phyloP scores from a whole-genome alignment of 2,888 invertebrate species.

The Lithodes maja region DNA sequence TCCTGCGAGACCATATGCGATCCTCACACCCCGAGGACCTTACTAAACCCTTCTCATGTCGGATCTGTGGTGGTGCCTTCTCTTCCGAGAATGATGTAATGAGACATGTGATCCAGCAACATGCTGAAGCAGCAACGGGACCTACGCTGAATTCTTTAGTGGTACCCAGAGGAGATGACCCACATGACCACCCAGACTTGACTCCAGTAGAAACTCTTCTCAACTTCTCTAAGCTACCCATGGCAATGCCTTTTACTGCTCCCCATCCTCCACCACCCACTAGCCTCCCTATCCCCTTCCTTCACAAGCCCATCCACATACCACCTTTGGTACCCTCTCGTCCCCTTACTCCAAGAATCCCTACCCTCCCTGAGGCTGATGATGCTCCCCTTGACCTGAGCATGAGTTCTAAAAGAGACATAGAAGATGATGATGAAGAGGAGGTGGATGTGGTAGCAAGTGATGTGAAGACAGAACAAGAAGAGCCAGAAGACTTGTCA shows the following conservation, averaged over 20 bases:
- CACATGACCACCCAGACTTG: constrained; percentile 63
- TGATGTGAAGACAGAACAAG: constrained; percentile 67
- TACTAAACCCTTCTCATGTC: constrained; percentile 84
- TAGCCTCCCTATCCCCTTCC: constrained; percentile 49
- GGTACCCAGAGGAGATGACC: constrained; percentile 55
- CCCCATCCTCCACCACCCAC: constrained; percentile 51
- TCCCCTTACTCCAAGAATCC: constrained; percentile 48
- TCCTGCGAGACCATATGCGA: constrained; percentile 75
- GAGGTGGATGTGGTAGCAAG: constrained; percentile 44
- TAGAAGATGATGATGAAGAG: constrained; percentile 49
- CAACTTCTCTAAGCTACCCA: constrained; percentile 67
- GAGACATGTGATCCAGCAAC: constrained; percentile 85
- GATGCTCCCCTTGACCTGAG: constrained; percentile 82
- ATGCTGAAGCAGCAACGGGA: constrained; percentile 78
- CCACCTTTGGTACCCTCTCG: constrained; percentile 44
- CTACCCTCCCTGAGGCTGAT: constrained; percentile 55
- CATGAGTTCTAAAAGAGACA: constrained; percentile 79
- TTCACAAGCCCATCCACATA: constrained; percentile 36
- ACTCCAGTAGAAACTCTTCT: constrained; percentile 70
- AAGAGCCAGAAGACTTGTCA: constrained; percentile 76
- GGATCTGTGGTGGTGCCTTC: constrained; percentile 92
- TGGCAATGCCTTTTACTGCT: constrained; percentile 60
- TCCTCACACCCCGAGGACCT: constrained; percentile 73
- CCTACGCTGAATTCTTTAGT: constrained; percentile 58
- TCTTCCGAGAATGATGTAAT: constrained; percentile 86